Percentiles rank a stretch among this genome's conserved stretches.
Conservation (phyloP, 2,797 vertebrate species). For the Dryobates pubescens region DNA sequence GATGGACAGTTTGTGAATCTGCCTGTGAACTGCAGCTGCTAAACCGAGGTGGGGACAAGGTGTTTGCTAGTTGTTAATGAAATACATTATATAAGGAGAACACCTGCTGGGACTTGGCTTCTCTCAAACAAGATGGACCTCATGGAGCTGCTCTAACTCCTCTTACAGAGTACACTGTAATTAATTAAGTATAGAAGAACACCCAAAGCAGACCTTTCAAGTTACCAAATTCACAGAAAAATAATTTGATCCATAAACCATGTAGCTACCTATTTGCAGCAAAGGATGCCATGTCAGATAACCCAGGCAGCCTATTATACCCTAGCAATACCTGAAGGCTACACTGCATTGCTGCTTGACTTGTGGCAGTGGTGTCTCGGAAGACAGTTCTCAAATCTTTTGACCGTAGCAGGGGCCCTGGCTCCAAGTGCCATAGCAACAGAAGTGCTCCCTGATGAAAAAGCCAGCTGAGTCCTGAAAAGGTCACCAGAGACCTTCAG, state of each 20-base stretch:
- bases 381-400: neutral
- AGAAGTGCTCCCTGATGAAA: neutral
- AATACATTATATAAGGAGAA: neutral
- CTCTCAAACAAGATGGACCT: neutral
- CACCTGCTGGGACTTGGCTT: neutral
- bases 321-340: neutral
- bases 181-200: neutral
- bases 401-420: neutral
- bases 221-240: neutral
- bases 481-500: neutral
- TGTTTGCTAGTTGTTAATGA: neutral
- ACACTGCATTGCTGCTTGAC: neutral
- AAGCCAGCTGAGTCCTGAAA: neutral
- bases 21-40: neutral
- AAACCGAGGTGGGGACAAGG: neutral
- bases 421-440: slow-evolving; percentile 25
- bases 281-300: neutral
- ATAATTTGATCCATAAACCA: neutral
- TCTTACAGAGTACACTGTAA: neutral
- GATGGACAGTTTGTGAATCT: neutral
- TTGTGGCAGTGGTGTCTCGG: neutral
- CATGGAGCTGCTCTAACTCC: neutral
- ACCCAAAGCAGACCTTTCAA: neutral
- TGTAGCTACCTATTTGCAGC: neutral
- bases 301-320: neutral